These are phyloP conservation scores for Petrosia ficiformis DNA, from an alignment of 37 sponge, comb jelly and placozoan genomes.

Conservation along the genomic window DNA sequence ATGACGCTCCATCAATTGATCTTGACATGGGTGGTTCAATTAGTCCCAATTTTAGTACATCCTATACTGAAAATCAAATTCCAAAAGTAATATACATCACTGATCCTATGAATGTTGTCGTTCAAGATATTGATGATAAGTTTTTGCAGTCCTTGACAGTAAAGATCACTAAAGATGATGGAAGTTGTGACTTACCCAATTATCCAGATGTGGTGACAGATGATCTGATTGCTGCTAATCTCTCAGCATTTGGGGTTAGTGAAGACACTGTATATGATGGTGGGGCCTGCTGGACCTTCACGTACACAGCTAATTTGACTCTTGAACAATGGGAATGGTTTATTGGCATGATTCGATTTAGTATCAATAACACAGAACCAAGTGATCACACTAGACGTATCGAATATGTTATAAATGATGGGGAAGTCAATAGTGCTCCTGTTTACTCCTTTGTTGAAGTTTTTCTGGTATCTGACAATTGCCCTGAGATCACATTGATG, in stretches of 20 bases:
- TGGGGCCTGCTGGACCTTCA: constrained; percentile 52
- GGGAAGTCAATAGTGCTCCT: constrained; percentile 21
- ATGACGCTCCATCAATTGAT: constrained; percentile 57
- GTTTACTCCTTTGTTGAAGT: constrained; percentile 36
- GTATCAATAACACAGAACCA: constrained; percentile 55
- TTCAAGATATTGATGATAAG: constrained; percentile 40
- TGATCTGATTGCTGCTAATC: constrained; percentile 36
- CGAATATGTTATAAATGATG: constrained; percentile 44
- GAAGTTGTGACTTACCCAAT: constrained; percentile 39
- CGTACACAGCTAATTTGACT: constrained; percentile 24
- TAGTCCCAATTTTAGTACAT: constrained; percentile 11
- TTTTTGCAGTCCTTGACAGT: constrained; percentile 25
- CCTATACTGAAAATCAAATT: constrained; percentile 38
- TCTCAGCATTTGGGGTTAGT: not conserved
- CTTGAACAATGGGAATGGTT: constrained; percentile 45
- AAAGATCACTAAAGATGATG: constrained; percentile 25
- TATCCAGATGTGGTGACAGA: constrained; percentile 20
- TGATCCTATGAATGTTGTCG: constrained; percentile 9
- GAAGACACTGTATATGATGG: not conserved
- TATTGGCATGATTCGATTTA: constrained; percentile 44
- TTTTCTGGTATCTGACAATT: constrained; percentile 51
- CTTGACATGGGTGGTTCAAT: constrained; percentile 44
- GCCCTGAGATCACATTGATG: constrained; percentile 40
- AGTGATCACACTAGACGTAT: constrained; percentile 61
- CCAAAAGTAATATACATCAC: constrained; percentile 32